Evolutionary conservation across 2,888 invertebrate genomes (phyloP), one percentile per base, ranked within the genome.

Genomic region (Atethmia centrago): DNA sequence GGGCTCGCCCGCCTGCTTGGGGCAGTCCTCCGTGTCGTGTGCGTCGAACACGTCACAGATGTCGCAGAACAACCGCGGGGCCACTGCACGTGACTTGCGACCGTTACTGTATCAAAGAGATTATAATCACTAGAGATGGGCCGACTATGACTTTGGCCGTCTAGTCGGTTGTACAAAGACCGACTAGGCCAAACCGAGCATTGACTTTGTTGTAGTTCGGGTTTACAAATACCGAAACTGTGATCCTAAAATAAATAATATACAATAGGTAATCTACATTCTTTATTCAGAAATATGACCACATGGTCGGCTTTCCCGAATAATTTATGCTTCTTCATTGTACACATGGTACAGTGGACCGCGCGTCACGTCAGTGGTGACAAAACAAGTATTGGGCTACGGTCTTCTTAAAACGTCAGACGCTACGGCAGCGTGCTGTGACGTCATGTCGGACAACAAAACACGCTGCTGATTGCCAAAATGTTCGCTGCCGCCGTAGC

Each of bases 21-120:
- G 99, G 92, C 99, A 99, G 92, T 99, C 99, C 93, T 99, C 99
- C 0, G 99, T 99, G 93, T 99, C 99, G 93, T 99, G 99, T 73
- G 98, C 96, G 96, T 99, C 99, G 96, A 99, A 99, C 92, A 97
- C 97, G 96, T 99, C 99, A 94, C 99, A 99, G 89, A 99, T 99
- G 97, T 99, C 99, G 97, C 99, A 99, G 97, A 99, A 99, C 90
- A 98, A 95, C 40, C 99, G 97, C 58, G 98, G 98, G 4, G 98
- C 97, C 31, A 96, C 92, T 9, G 96, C 91, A 47, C 96, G 93
- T 21, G 94, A 88, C 78, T 96, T 97, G 73, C 97, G 95, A 2
- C 96, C 95, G 67, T 97, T 96, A 79, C 97, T 97, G 85, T 19
- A 7, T 2, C 12, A n/a, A 58, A 67, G 0, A 31, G 53, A 36